Base-by-base conservation (phyloP, 2,888 invertebrate species). In the Byasa hedistus region DNA sequence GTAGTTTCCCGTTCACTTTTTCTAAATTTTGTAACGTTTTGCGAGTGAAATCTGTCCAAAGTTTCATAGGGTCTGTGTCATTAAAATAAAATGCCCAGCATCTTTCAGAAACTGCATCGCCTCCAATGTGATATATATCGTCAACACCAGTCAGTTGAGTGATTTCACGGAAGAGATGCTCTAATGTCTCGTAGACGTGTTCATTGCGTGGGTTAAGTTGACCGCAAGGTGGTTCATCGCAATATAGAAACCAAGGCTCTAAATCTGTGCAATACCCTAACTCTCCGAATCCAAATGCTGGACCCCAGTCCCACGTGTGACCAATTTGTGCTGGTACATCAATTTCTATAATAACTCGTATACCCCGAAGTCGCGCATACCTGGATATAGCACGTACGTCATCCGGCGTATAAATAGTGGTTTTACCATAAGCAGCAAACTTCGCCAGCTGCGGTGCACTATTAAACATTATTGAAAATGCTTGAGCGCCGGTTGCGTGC, bases 401-500 rank as follows among this genome's bases (percentile, higher is more conserved):
- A 15, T 94, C 93, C 2, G 93, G 85, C 0, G 94, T 93, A 75
- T 97, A 96, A 1, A 95, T 92, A 72, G 94, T 93, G 48, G 95
- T 94, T 67, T 95, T 94, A 19, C 96, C 95, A 77, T 96, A 96
- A 0, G 97, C 96, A 24, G 98, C 98, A 79, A 94, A 94, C 60
- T 93, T 91, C 0, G 95, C 94, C 79, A 97, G 86, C 78, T 96
- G 94, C 0, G 96, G 96, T 69, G 94, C 93, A 69, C 93, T 92
- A 22, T 95, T 94, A 65, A 96, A 94, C 69, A 95, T 93, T 79
- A 96, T 94, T 0, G 98, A 97, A 88, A 98, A 98, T 69, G 97
- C 96, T 82, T 98, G 97, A 4, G 97, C 96, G 82, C 98, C 98
- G 1, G 95, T 95, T 27, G 96, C 92, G 76, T 96, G 96, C 98